These are phyloP conservation scores for Pissodes strobi DNA, from an alignment of 1,140 invertebrate genomes.

Conservation along the genomic window DNA sequence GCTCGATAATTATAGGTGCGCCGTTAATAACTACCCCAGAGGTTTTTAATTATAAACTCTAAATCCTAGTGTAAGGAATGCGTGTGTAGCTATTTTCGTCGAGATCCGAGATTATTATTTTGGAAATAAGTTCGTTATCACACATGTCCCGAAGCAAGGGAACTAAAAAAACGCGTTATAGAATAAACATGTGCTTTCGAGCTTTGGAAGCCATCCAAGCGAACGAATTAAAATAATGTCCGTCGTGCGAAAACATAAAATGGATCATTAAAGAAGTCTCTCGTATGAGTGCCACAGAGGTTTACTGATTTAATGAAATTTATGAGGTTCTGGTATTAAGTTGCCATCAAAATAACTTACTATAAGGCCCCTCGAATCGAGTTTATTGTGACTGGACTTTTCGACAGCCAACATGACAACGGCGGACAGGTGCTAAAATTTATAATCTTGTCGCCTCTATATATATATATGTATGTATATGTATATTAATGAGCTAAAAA, in stretches of 20 bases:
- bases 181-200: slow-evolving; percentile 50
- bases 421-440: slow-evolving; percentile 38
- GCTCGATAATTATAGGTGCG: slow-evolving; percentile 36
- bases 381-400: slow-evolving; percentile 34
- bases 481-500: too few relatives aligned
- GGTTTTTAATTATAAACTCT: slow-evolving; percentile 37
- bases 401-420: slow-evolving; percentile 36
- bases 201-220: slow-evolving; percentile 51
- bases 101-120: slow-evolving; percentile 34
- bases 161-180: slow-evolving; percentile 29
- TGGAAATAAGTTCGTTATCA: slow-evolving; percentile 48
- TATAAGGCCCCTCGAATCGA: slow-evolving; percentile 26
- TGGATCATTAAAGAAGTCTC: slow-evolving; percentile 55
- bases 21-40: slow-evolving; percentile 34
- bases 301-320: slow-evolving; percentile 48
- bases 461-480: too few relatives aligned
- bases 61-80: slow-evolving; percentile 36
- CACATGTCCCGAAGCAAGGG: slow-evolving; percentile 40
- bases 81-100: slow-evolving; percentile 38
- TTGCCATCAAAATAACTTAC: slow-evolving; percentile 40
- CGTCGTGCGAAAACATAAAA: slow-evolving; percentile 57
- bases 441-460: slow-evolving; percentile 26
- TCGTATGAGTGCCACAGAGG: slow-evolving; percentile 48
- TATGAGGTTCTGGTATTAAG: slow-evolving; percentile 43
- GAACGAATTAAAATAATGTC: slow-evolving; percentile 57